Evolutionary conservation across 2,888 invertebrate genomes (phyloP).

Genomic region (Gibbula magus): DNA sequence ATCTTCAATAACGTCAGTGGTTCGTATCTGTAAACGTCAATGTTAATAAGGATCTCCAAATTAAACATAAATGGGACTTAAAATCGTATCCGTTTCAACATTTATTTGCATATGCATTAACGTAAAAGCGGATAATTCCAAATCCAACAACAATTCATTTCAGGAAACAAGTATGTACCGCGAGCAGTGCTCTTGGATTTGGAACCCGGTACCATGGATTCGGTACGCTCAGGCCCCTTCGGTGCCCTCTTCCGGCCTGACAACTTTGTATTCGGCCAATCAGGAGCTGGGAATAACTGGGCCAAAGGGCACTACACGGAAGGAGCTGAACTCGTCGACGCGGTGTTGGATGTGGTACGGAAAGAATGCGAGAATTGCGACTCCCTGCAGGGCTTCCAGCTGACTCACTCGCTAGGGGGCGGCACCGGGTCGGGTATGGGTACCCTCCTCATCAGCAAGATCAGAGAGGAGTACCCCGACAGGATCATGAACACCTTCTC

Average conservation of each 20-base stretch:
- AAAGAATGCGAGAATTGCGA: not conserved
- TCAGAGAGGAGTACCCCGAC: not conserved
- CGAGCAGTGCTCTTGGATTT: constrained; percentile 94
- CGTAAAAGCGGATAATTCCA: too few relatives aligned
- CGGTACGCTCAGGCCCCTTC: constrained; percentile 94
- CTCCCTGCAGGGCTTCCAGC: not conserved
- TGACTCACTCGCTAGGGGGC: not conserved
- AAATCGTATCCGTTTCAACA: too few relatives aligned
- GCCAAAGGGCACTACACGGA: not conserved
- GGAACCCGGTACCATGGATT: constrained; percentile 98
- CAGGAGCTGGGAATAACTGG: constrained; percentile 20
- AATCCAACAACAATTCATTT: not conserved
- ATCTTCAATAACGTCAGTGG: too few relatives aligned
- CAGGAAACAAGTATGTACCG: constrained; percentile 91
- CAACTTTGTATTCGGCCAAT: constrained; percentile 88
- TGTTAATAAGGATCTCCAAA: too few relatives aligned
- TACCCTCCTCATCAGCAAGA: not conserved
- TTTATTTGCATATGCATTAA: too few relatives aligned
- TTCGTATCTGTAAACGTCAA: too few relatives aligned
- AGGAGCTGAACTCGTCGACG: not conserved
- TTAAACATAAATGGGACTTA: too few relatives aligned
- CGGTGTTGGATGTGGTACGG: not conserved
- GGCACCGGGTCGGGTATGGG: not conserved
- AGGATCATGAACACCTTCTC: not conserved
- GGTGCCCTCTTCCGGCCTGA: constrained; percentile 96